Percentiles rank a stretch among this genome's conserved stretches.
Conservation (phyloP, 2,888 invertebrate species). For the Dioctria linearis region DNA sequence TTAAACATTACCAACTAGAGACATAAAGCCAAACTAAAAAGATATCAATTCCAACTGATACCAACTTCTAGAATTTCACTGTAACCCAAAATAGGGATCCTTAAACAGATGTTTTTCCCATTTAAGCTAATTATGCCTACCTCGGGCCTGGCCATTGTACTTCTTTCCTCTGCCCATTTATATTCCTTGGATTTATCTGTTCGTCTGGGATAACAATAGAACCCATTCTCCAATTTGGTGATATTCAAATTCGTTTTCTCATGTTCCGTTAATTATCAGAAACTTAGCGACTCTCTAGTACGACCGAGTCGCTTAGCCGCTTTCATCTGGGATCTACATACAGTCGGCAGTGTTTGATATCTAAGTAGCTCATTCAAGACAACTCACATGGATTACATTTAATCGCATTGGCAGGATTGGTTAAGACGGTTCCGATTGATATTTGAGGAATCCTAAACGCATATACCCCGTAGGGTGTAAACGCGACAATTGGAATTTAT, state of each 20-base stretch:
- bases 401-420: conserved; percentile 5
- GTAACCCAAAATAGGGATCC: conserved; percentile 20
- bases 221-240: conserved; percentile 26
- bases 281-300: neutral
- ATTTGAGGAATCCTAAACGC: conserved; percentile 32
- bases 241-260: conserved; percentile 44
- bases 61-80: neutral
- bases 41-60: too few species aligned
- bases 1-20: too few species aligned
- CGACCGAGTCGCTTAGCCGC: conserved; percentile 4
- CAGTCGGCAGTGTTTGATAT: conserved; percentile 39
- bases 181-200: conserved; percentile 8
- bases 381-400: conserved; percentile 10
- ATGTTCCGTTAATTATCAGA: conserved; percentile 44
- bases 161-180: neutral
- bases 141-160: neutral
- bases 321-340: neutral
- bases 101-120: conserved; percentile 10
- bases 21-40: too few species aligned
- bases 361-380: neutral
- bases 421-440: neutral
- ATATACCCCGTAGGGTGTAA: conserved; percentile 26
- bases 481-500: conserved; percentile 46
- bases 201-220: conserved; percentile 17
- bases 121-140: conserved; percentile 43